phyloP scores from a whole-genome alignment of 2,797 vertebrate genomes.

The Fistularia commersonii region DNA sequence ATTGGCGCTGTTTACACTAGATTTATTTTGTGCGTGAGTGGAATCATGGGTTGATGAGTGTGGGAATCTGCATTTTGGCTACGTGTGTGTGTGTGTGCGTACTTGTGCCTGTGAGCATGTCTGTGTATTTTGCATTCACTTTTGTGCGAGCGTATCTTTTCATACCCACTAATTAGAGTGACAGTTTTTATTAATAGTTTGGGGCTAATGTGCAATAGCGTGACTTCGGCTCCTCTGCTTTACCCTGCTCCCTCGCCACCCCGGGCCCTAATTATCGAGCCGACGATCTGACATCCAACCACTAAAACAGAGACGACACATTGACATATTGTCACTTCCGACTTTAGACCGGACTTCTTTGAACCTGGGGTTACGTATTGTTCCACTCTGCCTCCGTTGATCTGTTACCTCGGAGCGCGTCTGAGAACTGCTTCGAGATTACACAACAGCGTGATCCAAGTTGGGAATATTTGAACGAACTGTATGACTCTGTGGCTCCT shows the following conservation, averaged over 20 bases:
- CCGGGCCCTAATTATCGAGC: conserved; percentile 59
- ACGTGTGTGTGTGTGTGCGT: conserved; percentile 3
- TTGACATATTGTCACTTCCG: conserved; percentile 52
- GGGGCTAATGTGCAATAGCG: conserved; percentile 54
- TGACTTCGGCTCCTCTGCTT: conserved; percentile 45
- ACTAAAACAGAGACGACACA: conserved; percentile 50
- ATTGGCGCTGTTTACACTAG: conserved; percentile 6
- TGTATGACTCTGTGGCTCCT: neutral
- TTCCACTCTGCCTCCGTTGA: conserved; percentile 5
- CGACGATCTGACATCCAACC: conserved; percentile 49
- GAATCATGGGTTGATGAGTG: conserved; percentile 1
- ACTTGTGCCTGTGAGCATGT: conserved; percentile 4
- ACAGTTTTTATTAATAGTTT: conserved; percentile 70
- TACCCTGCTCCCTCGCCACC: conserved; percentile 43
- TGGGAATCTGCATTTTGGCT: neutral
- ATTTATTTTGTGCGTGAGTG: conserved; percentile 9
- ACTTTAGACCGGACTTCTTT: conserved; percentile 27
- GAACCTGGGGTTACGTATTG: conserved; percentile 29
- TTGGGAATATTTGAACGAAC: no score
- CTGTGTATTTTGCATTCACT: conserved; percentile 9
- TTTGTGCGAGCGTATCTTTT: conserved; percentile 37
- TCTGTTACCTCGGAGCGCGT: no score
- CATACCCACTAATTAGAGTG: conserved; percentile 63
- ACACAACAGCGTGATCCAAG: no score
- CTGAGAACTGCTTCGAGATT: no score